These are phyloP conservation scores for Parus major DNA, from an alignment of 2,113 vertebrate genomes.

Conservation along the genomic window DNA sequence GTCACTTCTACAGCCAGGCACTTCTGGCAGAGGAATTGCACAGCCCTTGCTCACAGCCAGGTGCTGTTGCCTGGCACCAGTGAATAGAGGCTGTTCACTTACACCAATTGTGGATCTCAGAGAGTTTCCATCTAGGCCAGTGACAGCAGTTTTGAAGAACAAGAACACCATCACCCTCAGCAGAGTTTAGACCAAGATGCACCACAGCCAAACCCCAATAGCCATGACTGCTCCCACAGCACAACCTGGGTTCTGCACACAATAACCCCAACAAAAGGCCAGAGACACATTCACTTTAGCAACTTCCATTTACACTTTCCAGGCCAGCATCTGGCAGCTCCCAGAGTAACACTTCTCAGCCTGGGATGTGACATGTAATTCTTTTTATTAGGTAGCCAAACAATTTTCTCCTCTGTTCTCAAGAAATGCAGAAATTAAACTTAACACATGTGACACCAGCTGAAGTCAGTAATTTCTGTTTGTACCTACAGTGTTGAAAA, in stretches of 20 bases:
- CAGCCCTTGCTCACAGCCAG: neutral
- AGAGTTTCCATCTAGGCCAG: neutral
- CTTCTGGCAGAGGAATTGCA: neutral
- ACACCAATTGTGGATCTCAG: neutral
- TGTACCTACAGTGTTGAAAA: neutral
- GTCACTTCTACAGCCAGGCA: neutral
- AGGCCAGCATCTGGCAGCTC: neutral
- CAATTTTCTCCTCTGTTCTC: neutral
- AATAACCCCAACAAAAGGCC: neutral
- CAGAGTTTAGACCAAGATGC: neutral
- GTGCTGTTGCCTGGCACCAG: neutral
- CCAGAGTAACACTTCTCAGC: neutral
- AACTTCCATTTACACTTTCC: neutral
- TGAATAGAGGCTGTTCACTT: neutral
- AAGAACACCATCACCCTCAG: neutral
- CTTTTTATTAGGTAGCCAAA: neutral
- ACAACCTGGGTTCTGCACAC: neutral
- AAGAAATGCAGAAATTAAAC: conserved; percentile 19
- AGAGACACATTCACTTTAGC: neutral
- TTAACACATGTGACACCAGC: neutral
- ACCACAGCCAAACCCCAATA: neutral
- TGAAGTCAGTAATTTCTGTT: neutral
- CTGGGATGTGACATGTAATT: neutral
- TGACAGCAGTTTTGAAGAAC: neutral
- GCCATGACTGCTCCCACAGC: neutral